Evolutionary conservation across 1,140 invertebrate species (phyloP), one percentile per base, ranked within the genome.

Genomic region (Sinella curviseta): DNA sequence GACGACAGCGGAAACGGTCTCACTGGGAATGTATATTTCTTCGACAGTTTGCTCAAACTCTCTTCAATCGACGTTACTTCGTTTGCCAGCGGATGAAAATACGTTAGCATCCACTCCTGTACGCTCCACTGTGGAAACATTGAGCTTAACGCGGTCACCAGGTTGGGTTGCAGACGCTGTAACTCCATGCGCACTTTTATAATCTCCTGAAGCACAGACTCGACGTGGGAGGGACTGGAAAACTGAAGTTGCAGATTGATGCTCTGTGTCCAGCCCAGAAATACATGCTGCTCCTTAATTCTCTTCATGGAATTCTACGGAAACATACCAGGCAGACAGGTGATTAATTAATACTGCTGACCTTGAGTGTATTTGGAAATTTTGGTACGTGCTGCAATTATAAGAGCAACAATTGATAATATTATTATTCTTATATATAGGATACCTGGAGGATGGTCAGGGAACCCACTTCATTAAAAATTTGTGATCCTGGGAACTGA

Each of bases 151-250:
- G 83, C 83, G 24, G 81, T 80, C 54, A 81, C 78, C 28, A 87
- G 81, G 31, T 83, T 83, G 24, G 80, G 77, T 54, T 82, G 77
- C 28, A 86, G 74, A 17, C 83, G 55, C 24, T 83, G 79, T 14
- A 85, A 60, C 74, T 87, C 85, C n/a, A 81, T 79, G 55, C 82
- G 78, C 17, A 86, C 57, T 14, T 83, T 83, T 55, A 34, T 78
- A n/a, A 86, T 74, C 31, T 85, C 84, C 17, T 76, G 75, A 67
- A 82, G 83, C 16, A 85, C 85, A 55, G 73, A 70, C 76, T 87
- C 85, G 48, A 87, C 82, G 77, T 86, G 85, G 26, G 86, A 85
- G 20, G 87, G 87, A 82, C 85, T 87, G 12, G 87, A 86, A 78
- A 87, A 88, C 28, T 83, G 80, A 77, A 83, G 83, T 16, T 84